Conservation (phyloP, 2,113 vertebrate genomes). For the Thomomys bottae region DNA sequence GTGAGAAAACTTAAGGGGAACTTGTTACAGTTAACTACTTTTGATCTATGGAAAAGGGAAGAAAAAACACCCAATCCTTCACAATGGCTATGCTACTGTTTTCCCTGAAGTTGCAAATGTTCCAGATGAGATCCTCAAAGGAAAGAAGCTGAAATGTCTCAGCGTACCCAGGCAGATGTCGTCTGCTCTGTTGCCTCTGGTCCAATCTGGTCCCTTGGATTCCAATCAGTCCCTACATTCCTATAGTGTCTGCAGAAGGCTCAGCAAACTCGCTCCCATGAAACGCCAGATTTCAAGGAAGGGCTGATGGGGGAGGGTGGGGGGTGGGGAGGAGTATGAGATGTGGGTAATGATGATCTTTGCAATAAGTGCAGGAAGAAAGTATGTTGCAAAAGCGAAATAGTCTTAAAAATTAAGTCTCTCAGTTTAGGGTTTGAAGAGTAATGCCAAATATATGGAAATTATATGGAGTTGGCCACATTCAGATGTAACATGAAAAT, state of each 20-base stretch:
- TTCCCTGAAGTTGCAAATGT: neutral
- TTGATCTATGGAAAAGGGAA: neutral
- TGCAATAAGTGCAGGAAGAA: conserved; percentile 1
- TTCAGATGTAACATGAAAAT: neutral
- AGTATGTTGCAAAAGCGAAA: neutral
- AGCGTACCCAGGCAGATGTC: conserved; percentile 18
- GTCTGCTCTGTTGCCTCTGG: conserved; percentile 45
- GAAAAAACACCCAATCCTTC: neutral
- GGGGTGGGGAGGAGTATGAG: conserved; percentile 45
- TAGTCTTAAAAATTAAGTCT: neutral
- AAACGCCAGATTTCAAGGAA: conserved; percentile 49
- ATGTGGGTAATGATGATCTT: conserved; percentile 21
- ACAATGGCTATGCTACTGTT: neutral
- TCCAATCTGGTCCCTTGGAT: conserved; percentile 60
- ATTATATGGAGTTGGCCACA: neutral
- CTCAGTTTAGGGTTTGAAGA: neutral
- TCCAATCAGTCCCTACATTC: neutral
- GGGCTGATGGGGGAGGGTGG: too few species aligned
- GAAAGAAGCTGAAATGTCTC: conserved; percentile 27
- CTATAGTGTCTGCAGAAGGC: neutral
- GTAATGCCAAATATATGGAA: neutral
- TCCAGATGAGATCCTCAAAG: conserved; percentile 50
- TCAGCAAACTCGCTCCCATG: neutral
- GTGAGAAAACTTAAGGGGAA: neutral
- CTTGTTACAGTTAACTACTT: neutral